These are phyloP conservation scores for Craniophora ligustri DNA, from an alignment of 2,888 invertebrate genomes.

Conservation along the genomic window DNA sequence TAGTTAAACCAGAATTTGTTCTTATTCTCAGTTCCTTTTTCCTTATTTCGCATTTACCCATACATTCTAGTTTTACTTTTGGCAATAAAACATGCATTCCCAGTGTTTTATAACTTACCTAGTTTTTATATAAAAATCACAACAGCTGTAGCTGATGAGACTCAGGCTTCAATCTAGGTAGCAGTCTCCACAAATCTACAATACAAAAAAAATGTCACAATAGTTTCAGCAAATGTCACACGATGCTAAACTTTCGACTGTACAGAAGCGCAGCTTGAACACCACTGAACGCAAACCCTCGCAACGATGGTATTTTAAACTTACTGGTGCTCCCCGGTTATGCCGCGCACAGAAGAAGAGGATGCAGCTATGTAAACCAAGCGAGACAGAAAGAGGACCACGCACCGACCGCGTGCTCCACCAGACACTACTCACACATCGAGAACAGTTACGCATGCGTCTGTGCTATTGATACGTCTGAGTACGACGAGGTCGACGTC, in stretches of 20 bases:
- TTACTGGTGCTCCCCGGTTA: conserved; percentile 77
- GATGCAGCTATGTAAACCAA: conserved; percentile 66
- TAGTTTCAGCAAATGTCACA: conserved; percentile 66
- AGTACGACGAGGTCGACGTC: conserved; percentile 78
- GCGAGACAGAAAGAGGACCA: conserved; percentile 75
- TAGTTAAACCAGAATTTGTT: conserved; percentile 53
- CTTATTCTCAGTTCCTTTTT: conserved; percentile 19
- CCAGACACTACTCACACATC: conserved; percentile 79
- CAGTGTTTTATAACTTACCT: conserved; percentile 70
- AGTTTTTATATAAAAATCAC: conserved; percentile 55
- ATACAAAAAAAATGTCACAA: conserved; percentile 74
- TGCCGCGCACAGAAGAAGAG: conserved; percentile 57
- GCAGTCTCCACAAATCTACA: conserved; percentile 69
- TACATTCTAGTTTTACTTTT: conserved; percentile 32
- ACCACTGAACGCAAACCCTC: conserved; percentile 80
- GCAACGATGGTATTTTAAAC: conserved; percentile 82
- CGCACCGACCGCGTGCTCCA: conserved; percentile 80
- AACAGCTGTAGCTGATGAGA: conserved; percentile 60
- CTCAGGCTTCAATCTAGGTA: conserved; percentile 56
- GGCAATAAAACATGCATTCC: conserved; percentile 39
- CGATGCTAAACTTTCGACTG: conserved; percentile 61
- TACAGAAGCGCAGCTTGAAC: conserved; percentile 74
- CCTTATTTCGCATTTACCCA: conserved; percentile 39
- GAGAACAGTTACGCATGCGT: conserved; percentile 80
- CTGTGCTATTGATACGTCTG: conserved; percentile 73